Conservation (phyloP, 2,113 vertebrate species). For the Mesoclemmys tuberculata region DNA sequence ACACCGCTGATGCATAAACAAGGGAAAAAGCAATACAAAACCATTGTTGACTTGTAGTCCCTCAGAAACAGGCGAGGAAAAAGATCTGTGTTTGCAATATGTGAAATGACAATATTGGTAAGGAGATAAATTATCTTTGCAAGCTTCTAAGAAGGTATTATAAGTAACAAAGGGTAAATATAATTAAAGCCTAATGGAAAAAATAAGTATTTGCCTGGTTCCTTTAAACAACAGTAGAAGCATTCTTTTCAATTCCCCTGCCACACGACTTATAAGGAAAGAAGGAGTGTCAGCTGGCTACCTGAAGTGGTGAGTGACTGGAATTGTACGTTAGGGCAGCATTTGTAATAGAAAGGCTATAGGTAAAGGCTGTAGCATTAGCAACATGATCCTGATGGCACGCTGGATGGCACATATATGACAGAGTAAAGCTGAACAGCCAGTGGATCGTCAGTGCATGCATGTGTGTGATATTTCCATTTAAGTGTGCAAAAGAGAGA, state of each 20-base stretch:
- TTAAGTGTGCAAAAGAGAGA: neutral
- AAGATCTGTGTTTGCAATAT: neutral
- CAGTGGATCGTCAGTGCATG: neutral
- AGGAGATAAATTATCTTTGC: conserved; percentile 1
- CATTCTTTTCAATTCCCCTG: neutral
- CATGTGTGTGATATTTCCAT: neutral
- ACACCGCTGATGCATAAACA: neutral
- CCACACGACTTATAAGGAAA: neutral
- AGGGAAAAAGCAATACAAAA: neutral
- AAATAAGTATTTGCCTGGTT: neutral
- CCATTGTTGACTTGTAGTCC: neutral
- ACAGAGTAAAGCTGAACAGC: neutral
- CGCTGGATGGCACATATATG: neutral
- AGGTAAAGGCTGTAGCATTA: neutral
- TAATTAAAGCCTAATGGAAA: neutral
- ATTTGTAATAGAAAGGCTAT: neutral
- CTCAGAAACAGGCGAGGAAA: neutral
- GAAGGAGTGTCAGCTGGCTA: neutral
- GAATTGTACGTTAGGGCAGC: neutral
- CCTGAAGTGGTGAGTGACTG: neutral
- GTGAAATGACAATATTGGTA: neutral
- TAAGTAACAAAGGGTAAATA: neutral
- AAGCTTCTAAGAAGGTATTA: neutral
- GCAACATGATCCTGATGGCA: neutral
- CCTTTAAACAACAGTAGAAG: neutral